Evolutionary conservation across 2,888 invertebrate species (phyloP).

Genomic region (Diadegma fenestrale): DNA sequence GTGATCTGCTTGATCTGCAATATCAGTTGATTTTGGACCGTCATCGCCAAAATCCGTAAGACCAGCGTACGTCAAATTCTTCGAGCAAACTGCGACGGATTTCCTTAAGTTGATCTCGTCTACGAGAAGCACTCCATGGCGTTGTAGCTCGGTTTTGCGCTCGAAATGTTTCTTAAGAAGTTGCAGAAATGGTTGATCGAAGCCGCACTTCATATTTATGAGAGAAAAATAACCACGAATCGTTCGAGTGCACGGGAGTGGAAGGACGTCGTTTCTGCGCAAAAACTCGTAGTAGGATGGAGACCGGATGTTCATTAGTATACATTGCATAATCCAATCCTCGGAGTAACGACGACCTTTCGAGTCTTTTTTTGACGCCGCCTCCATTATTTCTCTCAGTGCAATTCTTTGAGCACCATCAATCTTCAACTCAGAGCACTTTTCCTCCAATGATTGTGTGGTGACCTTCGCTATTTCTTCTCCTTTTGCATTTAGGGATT

Average conservation of each 20-base stretch:
- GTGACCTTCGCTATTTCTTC: constrained; percentile 7
- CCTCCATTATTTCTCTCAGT: constrained; percentile 21
- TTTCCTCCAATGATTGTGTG: constrained; percentile 7
- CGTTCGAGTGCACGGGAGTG: not conserved
- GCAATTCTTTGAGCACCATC: constrained; percentile 11
- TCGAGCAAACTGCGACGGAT: constrained; percentile 1
- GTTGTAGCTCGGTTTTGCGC: not conserved
- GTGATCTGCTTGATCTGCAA: not conserved
- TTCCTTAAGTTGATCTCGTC: not conserved
- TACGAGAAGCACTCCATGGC: not conserved
- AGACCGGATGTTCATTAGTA: constrained; percentile 49
- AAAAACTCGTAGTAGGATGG: constrained; percentile 36
- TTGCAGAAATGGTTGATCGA: not conserved
- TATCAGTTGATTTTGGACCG: not conserved
- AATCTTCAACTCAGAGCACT: not conserved
- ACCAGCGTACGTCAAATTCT: not conserved
- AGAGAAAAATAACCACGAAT: too few relatives aligned
- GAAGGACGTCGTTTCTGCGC: constrained; percentile 37
- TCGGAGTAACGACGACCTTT: constrained; percentile 42
- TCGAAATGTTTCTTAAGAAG: not conserved
- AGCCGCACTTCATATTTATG: too few relatives aligned
- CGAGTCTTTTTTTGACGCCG: constrained; percentile 18
- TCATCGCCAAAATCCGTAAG: not conserved
- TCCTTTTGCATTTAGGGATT: not conserved
- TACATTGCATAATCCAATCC: constrained; percentile 49